A percentile compares a stretch with the other conserved stretches of the same genome.
Evolutionary conservation across 2,888 invertebrate genomes (phyloP).

Genomic region (Polietes domitor): DNA sequence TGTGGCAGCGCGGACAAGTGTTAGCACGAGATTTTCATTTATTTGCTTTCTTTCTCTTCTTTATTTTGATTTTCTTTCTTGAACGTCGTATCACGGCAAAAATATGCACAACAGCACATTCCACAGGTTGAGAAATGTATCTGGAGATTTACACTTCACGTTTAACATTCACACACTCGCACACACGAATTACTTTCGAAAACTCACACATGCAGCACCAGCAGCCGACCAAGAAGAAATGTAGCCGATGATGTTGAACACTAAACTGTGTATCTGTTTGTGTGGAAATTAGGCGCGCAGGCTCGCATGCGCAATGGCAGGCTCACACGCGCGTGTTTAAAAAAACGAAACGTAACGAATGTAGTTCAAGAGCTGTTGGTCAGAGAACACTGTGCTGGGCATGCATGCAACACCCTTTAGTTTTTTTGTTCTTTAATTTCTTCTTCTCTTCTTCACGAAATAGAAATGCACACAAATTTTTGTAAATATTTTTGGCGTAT

Average conservation of each 20-base stretch:
- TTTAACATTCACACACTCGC: not conserved
- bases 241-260: not conserved
- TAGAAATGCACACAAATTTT: no score
- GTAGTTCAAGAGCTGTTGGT: no score
- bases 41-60: not conserved
- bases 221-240: not conserved
- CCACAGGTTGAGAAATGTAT: not conserved
- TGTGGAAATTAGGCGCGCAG: not conserved
- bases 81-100: conserved; percentile 1
- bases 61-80: not conserved
- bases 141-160: not conserved
- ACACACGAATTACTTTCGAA: conserved; percentile 4
- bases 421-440: no score
- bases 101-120: conserved; percentile 31
- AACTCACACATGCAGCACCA: not conserved
- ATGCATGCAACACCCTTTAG: not conserved
- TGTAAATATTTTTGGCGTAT: not conserved
- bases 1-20: conserved; percentile 32
- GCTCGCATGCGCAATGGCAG: conserved; percentile 20
- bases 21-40: conserved; percentile 34
- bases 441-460: no score
- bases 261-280: not conserved
- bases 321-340: not conserved
- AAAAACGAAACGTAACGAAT: not conserved
- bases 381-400: not conserved